Evolutionary conservation across 2,113 vertebrate species (phyloP).

Genomic region (Butorides virescens): DNA sequence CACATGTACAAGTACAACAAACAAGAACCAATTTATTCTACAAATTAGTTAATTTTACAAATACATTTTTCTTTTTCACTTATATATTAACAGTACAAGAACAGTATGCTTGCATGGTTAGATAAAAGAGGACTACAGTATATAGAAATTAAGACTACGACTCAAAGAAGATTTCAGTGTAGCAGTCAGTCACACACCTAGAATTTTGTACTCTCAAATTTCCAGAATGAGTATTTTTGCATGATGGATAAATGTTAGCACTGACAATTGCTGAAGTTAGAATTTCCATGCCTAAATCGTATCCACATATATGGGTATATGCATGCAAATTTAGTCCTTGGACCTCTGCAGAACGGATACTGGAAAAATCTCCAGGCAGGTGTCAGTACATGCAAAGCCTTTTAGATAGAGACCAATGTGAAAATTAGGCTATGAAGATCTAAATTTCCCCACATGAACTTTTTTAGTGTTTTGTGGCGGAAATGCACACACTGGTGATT

Average conservation of each 20-base stretch:
- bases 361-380: not conserved
- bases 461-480: not conserved
- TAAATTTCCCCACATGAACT: not conserved
- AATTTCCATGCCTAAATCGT: not conserved
- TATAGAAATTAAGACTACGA: not conserved
- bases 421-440: not conserved
- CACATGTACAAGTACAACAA: slow-evolving; percentile 1
- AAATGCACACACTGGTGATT: not conserved
- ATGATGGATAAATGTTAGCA: not conserved
- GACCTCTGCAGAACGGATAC: not conserved
- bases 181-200: not conserved
- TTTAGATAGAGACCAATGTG: not conserved
- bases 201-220: not conserved
- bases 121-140: not conserved
- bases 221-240: not conserved
- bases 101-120: slow-evolving; percentile 5
- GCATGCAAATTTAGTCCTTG: not conserved
- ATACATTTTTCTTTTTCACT: not conserved
- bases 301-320: not conserved
- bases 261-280: not conserved
- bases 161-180: not conserved
- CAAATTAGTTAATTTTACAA: not conserved
- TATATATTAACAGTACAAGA: slow-evolving; percentile 9
- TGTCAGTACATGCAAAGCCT: not conserved
- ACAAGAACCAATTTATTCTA: slow-evolving; percentile 5